These are phyloP conservation scores for Phoenicopterus ruber DNA, from an alignment of 2,113 vertebrate species.

Conservation along the genomic window DNA sequence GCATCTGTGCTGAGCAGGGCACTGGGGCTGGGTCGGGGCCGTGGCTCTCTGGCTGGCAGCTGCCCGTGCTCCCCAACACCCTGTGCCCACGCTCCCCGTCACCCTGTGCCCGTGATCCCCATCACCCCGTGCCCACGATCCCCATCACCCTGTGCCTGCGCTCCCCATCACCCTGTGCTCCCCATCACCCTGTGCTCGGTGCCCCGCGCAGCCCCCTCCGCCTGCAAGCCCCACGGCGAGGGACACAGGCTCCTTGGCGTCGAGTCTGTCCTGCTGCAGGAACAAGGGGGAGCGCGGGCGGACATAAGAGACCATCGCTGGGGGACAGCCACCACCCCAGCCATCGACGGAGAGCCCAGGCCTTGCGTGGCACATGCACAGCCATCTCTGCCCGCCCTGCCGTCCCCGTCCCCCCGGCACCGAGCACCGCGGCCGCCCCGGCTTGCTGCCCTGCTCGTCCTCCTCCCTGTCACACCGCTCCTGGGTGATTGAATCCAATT, in stretches of 20 bases:
- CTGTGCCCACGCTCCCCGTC: too few relatives aligned
- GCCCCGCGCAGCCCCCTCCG: fast-evolving
- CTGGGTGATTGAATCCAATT: slow-evolving; percentile 25
- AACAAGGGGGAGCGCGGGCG: neutral
- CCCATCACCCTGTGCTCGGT: fast-evolving
- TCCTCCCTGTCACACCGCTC: neutral
- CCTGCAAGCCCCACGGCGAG: fast-evolving
- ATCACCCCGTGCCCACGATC: fast-evolving
- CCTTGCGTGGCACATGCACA: fast-evolving
- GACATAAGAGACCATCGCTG: neutral
- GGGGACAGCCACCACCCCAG: neutral
- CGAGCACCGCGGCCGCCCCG: neutral
- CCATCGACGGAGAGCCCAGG: neutral
- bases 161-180: neutral
- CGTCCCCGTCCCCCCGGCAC: neutral
- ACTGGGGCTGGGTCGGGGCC: fast-evolving
- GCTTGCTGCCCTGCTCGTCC: neutral
- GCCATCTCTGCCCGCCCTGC: fast-evolving
- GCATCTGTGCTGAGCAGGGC: fast-evolving
- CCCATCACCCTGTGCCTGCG: fast-evolving
- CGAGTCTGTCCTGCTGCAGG: too few relatives aligned
- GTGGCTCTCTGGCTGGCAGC: fast-evolving
- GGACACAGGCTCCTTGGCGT: fast-evolving
- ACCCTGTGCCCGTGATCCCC: fast-evolving
- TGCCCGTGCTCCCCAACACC: fast-evolving